These are phyloP conservation scores for Drosophila yakuba DNA, from an alignment of 1,140 invertebrate species.

Conservation along the genomic window DNA sequence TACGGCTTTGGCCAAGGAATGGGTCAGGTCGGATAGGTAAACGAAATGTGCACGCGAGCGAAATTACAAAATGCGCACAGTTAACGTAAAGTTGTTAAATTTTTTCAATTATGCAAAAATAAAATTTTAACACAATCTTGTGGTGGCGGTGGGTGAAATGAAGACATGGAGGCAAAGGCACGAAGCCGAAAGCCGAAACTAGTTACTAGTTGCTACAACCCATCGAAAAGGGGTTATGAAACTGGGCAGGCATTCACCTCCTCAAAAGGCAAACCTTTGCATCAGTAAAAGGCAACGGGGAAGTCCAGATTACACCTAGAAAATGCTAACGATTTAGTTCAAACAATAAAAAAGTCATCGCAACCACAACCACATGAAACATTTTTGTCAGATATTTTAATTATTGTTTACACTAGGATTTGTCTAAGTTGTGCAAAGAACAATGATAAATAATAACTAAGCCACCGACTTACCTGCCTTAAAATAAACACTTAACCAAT, in stretches of 20 bases:
- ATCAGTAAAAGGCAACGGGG: background rate
- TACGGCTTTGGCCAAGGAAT: constrained; percentile 31
- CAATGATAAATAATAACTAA: background rate
- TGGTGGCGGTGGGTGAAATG: constrained; percentile 28
- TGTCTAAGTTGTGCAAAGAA: too few relatives aligned
- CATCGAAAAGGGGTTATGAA: constrained; percentile 32
- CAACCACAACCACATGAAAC: too few relatives aligned
- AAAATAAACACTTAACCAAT: background rate
- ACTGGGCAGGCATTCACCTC: constrained; percentile 32
- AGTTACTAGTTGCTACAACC: constrained; percentile 4
- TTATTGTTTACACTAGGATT: too few relatives aligned
- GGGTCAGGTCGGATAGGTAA: constrained; percentile 34
- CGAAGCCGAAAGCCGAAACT: constrained; percentile 21
- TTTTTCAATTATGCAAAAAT: constrained; percentile 72
- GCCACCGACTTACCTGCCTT: too few relatives aligned
- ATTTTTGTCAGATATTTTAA: too few relatives aligned
- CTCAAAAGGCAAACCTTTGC: constrained; percentile 21
- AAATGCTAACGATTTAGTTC: too few relatives aligned
- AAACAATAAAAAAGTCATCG: too few relatives aligned
- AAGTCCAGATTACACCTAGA: constrained; percentile 10
- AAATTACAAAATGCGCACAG: constrained; percentile 73
- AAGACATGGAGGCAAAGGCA: constrained; percentile 37
- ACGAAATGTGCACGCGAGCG: constrained; percentile 68
- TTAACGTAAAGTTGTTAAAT: constrained; percentile 64
- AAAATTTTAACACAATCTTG: constrained; percentile 56